Conservation (phyloP, 1,140 invertebrate species). For the Caenorhabditis elegans region WBcel235 BX284603.4:9107001-9107500, state of each 20-base stretch:
- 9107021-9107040: no score
- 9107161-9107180: no score
- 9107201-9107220: no score
- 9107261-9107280: no score
- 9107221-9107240: no score
- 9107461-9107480: background rate
- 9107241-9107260: no score
- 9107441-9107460: background rate
- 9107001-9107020: no score
- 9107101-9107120: no score
- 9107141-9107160: no score
- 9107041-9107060: background rate
- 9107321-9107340: background rate
- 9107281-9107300: background rate
- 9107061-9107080: conserved; percentile 20
- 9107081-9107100: no score
- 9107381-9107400: conserved; percentile 1
- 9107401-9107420: background rate
- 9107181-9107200: no score
- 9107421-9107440: background rate
- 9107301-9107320: background rate
- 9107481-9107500: background rate
- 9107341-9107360: background rate
- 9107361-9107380: background rate
- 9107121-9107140: no score